Evolutionary conservation across 2,797 vertebrate species (phyloP), one percentile per base, ranked within the genome.

Genomic region (Hyperoplus lanceolatus): DNA sequence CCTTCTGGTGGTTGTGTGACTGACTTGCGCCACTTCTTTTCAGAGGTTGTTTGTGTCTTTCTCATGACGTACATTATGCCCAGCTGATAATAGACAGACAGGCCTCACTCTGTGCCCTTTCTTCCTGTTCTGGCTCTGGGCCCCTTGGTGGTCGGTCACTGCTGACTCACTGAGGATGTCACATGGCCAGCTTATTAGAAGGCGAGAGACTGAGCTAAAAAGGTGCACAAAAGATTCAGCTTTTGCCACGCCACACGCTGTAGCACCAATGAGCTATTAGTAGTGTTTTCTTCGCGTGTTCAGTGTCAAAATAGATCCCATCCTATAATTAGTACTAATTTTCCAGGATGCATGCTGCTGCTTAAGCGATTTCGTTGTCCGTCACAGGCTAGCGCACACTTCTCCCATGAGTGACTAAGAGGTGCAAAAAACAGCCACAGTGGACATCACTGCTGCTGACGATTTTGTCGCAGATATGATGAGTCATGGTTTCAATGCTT

Each of bases 391-490:
- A 53, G 57, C 51, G n/a, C 81, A 76, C 82, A 61, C 65, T 68
- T 84, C 29, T 29, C 29, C 80, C 60, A 38, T 93, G 90, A 93
- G 81, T 93, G 92, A 93, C 75, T 77, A 80, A 79, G 83, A 87
- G 82, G 50, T 58, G 76, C 77, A 84, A 83, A 21, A 29, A 29
- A 29, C 70, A 84, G 77, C 75, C 81, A 84, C 75, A 9, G 60
- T 73, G 73, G 86, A 94, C 87, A 90, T 93, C 91, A 92, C 81
- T 29, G 29, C 29, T 21, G 81, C 86, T 94, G 91, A 93, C 90
- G 93, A 29, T 29, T 94, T 93, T 91, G 84, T 89, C 79, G 64
- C 74, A 77, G 55, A 87, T 74, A 76, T 92, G 91, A 76, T 92
- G 91, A 93, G 64, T 93, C 92, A 93, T 45, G 81, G 60, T 79